Evolutionary conservation across 2,797 vertebrate genomes (phyloP), one percentile per base, ranked within the genome.

Genomic region (Bufotes viridis): DNA sequence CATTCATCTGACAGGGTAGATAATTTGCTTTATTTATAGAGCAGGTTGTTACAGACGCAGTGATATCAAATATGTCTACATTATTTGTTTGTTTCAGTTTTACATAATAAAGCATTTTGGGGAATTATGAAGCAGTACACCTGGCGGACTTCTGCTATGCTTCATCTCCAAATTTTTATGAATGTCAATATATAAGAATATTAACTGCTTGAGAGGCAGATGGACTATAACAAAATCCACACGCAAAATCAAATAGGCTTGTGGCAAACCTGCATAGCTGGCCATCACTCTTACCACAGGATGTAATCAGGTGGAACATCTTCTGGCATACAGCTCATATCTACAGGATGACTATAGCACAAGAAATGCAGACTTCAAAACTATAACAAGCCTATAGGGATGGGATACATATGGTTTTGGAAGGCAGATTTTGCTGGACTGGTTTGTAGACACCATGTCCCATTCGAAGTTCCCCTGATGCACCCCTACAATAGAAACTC

Each of bases 91-190:
- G n/a, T n/a, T n/a, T n/a, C n/a, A n/a, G n/a, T n/a, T n/a, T n/a
- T n/a, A n/a, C n/a, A n/a, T n/a, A n/a, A n/a, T n/a, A n/a, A n/a
- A n/a, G n/a, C n/a, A n/a, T n/a, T n/a, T n/a, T n/a, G n/a, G n/a
- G n/a, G n/a, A n/a, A 89, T 84, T 74, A 84, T 81, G 67, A 80
- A 57, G 74, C 55, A 55, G 65, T 49, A 29, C 85, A 89, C 85
- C 85, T 89, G 85, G 88, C 81, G 49, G 70, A 84, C 61, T 89
- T 84, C 84, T 80, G 80, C 79, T 83, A 89, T 87, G 81, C 85
- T 78, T 86, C 84, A 75, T 75, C 80, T 87, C 79, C 84, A 42
- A 42, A 89, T 84, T 89, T 84, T 87, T 89, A 89, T 89, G 81
- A 80, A 87, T 83, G 88, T 83, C 85, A 53, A 74, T 89, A 79